Conservation (phyloP, 2,797 vertebrate species). For the Dallia pectoralis region DNA sequence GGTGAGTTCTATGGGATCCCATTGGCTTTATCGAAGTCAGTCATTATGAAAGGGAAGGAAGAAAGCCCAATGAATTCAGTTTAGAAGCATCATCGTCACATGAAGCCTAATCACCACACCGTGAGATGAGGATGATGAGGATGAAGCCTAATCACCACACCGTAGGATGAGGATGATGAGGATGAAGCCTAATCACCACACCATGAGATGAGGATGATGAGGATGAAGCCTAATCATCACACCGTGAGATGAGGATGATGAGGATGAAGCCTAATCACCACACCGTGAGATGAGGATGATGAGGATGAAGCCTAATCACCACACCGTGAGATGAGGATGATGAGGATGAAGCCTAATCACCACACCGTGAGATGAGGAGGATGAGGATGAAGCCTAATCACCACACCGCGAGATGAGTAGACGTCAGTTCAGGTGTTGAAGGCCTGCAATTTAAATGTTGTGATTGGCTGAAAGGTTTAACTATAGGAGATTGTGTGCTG, state of each 20-base stretch:
- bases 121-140: too few species aligned
- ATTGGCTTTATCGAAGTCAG: neutral
- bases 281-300: neutral
- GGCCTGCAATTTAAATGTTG: neutral
- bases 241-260: neutral
- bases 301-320: neutral
- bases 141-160: neutral
- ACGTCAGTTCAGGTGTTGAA: neutral
- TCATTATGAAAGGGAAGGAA: neutral
- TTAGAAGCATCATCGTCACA: neutral
- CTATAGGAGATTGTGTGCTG: neutral
- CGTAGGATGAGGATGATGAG: neutral
- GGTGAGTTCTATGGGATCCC: neutral
- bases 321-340: neutral
- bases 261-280: neutral
- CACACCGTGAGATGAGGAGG: neutral
- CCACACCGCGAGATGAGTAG: neutral
- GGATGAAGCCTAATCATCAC: neutral
- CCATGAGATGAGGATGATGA: neutral
- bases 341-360: neutral
- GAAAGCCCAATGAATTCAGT: neutral
- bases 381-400: neutral
- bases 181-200: neutral
- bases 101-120: neutral
- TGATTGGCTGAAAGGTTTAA: neutral